Evolutionary conservation across 2,888 invertebrate genomes (phyloP).

Genomic region (Bimastos eiseni): DNA sequence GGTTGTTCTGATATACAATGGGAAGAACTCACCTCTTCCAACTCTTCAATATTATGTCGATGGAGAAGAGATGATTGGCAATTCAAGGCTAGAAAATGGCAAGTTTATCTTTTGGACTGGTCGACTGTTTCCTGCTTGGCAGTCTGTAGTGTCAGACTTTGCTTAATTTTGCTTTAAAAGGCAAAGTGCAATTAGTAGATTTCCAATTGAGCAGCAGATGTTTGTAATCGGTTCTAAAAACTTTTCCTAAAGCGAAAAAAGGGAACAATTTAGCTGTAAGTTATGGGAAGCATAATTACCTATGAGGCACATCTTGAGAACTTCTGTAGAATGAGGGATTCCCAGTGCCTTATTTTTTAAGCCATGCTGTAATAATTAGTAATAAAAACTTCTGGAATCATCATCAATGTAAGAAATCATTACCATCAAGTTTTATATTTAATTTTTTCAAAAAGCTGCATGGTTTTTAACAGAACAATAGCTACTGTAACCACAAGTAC

Average conservation of each 20-base stretch:
- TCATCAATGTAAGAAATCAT: too few relatives aligned
- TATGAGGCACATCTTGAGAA: background rate
- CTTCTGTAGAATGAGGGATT: background rate
- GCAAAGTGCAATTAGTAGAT: background rate
- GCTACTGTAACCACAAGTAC: too few relatives aligned
- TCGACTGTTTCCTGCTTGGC: background rate
- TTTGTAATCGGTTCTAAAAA: background rate
- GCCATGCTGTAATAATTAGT: too few relatives aligned
- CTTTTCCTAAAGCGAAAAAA: background rate
- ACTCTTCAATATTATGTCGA: slow-evolving; percentile 34
- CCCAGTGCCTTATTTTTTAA: background rate
- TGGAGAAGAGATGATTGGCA: slow-evolving; percentile 35
- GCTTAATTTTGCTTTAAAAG: background rate
- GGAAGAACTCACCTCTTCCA: slow-evolving; percentile 30
- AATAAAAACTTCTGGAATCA: too few relatives aligned
- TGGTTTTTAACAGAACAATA: too few relatives aligned
- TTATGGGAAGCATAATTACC: background rate
- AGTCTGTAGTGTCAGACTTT: background rate
- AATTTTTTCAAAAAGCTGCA: too few relatives aligned
- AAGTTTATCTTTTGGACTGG: background rate
- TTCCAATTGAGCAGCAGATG: background rate
- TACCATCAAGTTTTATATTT: too few relatives aligned
- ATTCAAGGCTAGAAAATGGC: slow-evolving; percentile 37
- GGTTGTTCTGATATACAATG: slow-evolving; percentile 34
- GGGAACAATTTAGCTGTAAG: background rate